Conservation (phyloP, 2,797 vertebrate genomes). For the Hemibagrus guttatus region DNA sequence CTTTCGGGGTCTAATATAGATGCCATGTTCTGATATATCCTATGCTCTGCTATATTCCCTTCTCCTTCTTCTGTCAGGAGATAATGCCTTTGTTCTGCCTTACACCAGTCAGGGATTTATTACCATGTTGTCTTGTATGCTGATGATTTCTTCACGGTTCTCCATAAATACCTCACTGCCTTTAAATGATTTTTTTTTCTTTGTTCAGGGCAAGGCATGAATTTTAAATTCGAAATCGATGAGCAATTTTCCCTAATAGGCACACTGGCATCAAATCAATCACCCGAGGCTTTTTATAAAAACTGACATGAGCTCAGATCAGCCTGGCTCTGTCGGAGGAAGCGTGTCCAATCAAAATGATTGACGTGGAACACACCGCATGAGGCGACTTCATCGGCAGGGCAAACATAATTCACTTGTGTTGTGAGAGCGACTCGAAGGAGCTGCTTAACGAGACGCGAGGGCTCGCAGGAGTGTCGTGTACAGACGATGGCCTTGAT, state of each 20-base stretch:
- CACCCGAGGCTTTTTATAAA: constrained; percentile 12
- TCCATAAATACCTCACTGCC: neutral
- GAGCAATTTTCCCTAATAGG: constrained; percentile 34
- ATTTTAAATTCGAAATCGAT: constrained; percentile 19
- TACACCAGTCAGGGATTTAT: constrained; percentile 21
- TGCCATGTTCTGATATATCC: neutral
- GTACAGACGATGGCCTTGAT: constrained; percentile 14
- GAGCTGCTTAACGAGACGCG: constrained; percentile 12
- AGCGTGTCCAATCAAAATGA: constrained; percentile 62
- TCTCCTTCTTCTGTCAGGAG: neutral
- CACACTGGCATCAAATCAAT: constrained; percentile 31
- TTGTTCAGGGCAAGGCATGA: neutral
- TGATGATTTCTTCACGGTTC: constrained; percentile 1
- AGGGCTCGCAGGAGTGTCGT: neutral
- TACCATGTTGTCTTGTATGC: neutral
- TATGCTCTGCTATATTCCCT: neutral
- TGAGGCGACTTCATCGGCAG: constrained; percentile 61
- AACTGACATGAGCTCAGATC: constrained; percentile 9
- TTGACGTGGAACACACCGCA: constrained; percentile 68
- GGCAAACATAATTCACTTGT: constrained; percentile 67
- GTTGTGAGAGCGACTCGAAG: constrained; percentile 23
- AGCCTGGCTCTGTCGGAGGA: constrained; percentile 2
- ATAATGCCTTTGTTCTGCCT: constrained; percentile 22
- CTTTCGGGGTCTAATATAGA: neutral
- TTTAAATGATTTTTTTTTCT: neutral